Percentiles rank a stretch among this genome's conserved stretches.
Conservation (phyloP, 2,797 vertebrate species). For the Cottoperca gobio region DNA sequence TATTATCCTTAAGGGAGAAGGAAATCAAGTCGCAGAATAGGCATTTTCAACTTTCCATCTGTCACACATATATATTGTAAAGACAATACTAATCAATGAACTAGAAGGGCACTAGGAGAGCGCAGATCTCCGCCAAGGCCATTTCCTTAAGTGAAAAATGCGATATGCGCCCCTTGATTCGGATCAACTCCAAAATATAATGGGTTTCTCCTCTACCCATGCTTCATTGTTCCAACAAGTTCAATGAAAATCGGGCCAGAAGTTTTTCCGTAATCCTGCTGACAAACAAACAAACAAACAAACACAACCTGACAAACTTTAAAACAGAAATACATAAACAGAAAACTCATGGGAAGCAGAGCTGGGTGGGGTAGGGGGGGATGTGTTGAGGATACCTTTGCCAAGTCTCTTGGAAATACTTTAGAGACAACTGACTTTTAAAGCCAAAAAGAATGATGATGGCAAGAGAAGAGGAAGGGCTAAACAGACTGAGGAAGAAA, state of each 20-base stretch:
- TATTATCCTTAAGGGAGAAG: constrained; percentile 35
- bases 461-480: constrained; percentile 2
- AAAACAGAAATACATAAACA: background rate
- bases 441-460: constrained; percentile 39
- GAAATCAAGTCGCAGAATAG: constrained; percentile 22
- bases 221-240: too few species aligned
- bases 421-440: constrained; percentile 36
- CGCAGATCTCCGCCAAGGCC: too few species aligned
- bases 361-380: background rate
- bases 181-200: too few species aligned
- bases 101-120: too few species aligned
- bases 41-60: constrained; percentile 12
- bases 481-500: constrained; percentile 33
- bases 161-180: too few species aligned
- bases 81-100: constrained; percentile 27
- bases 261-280: too few species aligned
- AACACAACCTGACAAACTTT: background rate
- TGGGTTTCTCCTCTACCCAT: too few species aligned
- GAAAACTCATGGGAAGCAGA: background rate
- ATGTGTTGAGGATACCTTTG: background rate
- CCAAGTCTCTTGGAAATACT: constrained; percentile 41
- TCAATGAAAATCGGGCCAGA: too few species aligned
- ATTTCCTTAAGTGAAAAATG: too few species aligned
- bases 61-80: constrained; percentile 27
- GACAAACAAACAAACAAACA: too few species aligned